A percentile compares a stretch with the other conserved stretches of the same genome.
Conservation (phyloP, 2,888 invertebrate species). For the Nemurella pictetii region DNA sequence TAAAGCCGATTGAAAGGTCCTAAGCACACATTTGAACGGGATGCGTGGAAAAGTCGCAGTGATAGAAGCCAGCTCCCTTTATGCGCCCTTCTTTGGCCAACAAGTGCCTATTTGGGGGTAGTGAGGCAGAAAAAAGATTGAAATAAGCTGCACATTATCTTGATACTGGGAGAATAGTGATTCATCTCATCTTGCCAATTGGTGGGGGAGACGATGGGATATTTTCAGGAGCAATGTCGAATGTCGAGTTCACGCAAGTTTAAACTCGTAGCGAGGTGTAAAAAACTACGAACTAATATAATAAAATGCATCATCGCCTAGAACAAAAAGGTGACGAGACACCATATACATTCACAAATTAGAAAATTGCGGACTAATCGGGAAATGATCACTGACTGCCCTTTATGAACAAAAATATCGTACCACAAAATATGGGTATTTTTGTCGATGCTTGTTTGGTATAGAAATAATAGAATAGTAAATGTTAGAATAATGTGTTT, state of each 20-base stretch:
- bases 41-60: slow-evolving; percentile 14
- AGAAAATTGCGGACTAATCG: too few species aligned
- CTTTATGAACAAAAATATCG: too few species aligned
- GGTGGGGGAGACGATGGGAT: slow-evolving; percentile 19
- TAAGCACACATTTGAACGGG: slow-evolving; percentile 22
- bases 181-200: slow-evolving; percentile 36
- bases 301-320: too few species aligned
- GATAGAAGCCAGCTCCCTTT: slow-evolving; percentile 21
- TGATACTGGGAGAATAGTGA: slow-evolving; percentile 15
- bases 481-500: too few species aligned
- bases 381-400: too few species aligned
- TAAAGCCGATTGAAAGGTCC: slow-evolving; percentile 23
- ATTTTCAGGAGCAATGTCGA: background rate
- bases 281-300: too few species aligned
- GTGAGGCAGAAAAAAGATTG: slow-evolving; percentile 35
- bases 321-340: too few species aligned
- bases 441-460: too few species aligned
- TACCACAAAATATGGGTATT: too few species aligned
- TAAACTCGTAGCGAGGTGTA: too few species aligned
- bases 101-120: slow-evolving; percentile 36
- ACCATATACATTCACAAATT: too few species aligned
- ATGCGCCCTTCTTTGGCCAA: slow-evolving; percentile 24
- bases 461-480: too few species aligned
- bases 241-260: background rate
- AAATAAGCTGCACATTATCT: slow-evolving; percentile 24